A percentile compares a stretch with the other conserved stretches of the same genome.
Conservation (phyloP, 2,797 vertebrate species). For the Cephalopachus bancanus region DNA sequence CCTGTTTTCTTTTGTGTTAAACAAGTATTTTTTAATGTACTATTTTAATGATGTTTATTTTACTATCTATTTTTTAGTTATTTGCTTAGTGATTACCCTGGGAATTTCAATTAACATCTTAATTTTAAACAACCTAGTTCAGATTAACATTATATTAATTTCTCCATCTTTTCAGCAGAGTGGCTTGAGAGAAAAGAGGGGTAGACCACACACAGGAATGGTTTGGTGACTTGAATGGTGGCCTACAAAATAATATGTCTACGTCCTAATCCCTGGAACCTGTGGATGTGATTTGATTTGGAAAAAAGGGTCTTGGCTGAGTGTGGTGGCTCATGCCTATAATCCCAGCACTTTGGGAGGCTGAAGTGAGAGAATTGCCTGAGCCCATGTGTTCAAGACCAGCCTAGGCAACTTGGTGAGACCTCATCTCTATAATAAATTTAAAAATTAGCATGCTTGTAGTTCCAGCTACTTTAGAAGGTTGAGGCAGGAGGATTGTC, state of each 20-base stretch:
- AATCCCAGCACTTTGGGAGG: too few relatives aligned
- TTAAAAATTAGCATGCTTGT: too few relatives aligned
- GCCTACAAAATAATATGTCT: not conserved
- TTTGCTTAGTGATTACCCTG: not conserved
- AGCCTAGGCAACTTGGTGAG: too few relatives aligned
- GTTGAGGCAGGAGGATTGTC: too few relatives aligned
- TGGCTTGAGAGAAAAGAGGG: not conserved
- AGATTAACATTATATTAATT: conserved; percentile 20
- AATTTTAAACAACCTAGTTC: conserved; percentile 29
- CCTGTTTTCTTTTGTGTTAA: not conserved
- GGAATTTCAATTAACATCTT: not conserved
- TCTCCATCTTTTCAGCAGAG: not conserved
- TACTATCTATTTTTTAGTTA: not conserved
- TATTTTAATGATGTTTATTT: not conserved
- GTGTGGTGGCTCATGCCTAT: too few relatives aligned
- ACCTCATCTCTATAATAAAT: too few relatives aligned
- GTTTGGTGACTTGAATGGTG: not conserved
- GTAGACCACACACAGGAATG: not conserved
- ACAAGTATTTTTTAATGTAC: not conserved
- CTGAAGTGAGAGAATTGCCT: too few relatives aligned
- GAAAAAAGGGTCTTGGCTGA: not conserved
- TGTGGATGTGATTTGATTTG: not conserved
- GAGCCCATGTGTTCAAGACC: too few relatives aligned
- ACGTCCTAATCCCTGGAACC: not conserved
- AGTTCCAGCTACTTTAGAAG: too few relatives aligned